These are phyloP conservation scores for Lamellibrachia columna DNA, from an alignment of 2,888 invertebrate species.

Conservation along the genomic window DNA sequence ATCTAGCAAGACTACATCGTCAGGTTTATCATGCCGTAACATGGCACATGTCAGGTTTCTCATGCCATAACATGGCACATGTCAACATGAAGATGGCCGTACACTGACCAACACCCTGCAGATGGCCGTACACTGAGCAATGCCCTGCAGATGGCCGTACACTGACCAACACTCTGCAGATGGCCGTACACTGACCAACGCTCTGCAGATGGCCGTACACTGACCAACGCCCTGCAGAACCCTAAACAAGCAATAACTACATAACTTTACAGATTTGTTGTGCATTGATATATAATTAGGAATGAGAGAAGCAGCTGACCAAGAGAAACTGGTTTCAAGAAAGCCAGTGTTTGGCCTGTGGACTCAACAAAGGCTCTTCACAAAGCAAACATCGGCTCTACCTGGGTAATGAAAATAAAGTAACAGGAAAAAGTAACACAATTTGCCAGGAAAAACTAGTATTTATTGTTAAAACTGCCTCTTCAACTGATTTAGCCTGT, in stretches of 20 bases:
- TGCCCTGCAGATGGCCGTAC: neutral
- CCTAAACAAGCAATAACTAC: neutral
- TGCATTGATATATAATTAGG: neutral
- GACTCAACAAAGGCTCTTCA: neutral
- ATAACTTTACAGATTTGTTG: neutral
- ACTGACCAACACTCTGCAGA: neutral
- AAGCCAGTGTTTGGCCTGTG: neutral
- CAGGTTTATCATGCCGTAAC: neutral
- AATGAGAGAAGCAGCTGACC: neutral
- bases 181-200: no score
- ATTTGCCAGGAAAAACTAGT: no score
- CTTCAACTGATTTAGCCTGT: no score
- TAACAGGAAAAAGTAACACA: no score
- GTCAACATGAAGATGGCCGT: neutral
- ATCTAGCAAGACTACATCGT: neutral
- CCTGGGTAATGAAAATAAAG: neutral
- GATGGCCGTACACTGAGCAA: neutral
- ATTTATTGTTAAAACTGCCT: no score
- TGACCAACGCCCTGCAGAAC: neutral
- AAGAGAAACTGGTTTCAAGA: neutral
- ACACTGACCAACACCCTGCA: neutral
- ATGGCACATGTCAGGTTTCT: constrained; percentile 3
- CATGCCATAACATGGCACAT: constrained; percentile 4
- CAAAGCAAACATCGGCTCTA: neutral
- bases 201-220: neutral